A percentile compares a stretch with the other conserved stretches of the same genome.
phyloP scores from a whole-genome alignment of 2,888 invertebrate species.

The Trissolcus brochymenae region DNA sequence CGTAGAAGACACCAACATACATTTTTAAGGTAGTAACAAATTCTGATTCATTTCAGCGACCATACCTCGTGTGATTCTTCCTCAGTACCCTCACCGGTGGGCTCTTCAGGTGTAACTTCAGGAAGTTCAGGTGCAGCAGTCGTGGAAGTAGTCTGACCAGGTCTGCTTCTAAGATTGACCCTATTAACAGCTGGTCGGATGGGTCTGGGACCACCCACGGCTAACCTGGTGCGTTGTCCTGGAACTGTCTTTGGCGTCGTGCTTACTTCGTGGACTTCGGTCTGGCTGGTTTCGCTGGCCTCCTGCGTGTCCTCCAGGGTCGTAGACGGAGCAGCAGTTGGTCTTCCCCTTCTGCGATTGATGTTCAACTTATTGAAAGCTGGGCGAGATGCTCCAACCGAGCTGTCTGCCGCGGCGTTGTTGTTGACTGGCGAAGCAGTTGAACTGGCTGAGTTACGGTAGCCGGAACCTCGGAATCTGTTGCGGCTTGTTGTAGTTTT shows the following conservation, averaged over 20 bases:
- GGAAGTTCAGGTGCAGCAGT: conserved; percentile 72
- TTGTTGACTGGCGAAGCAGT: conserved; percentile 61
- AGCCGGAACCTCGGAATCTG: conserved; percentile 67
- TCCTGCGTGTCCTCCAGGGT: conserved; percentile 62
- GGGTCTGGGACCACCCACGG: conserved; percentile 77
- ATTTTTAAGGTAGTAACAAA: background rate
- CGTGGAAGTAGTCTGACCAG: conserved; percentile 76
- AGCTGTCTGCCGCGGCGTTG: conserved; percentile 54
- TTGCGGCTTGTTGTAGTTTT: conserved; percentile 64
- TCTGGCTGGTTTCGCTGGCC: conserved; percentile 57
- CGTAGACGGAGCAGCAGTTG: conserved; percentile 63
- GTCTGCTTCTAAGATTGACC: conserved; percentile 80
- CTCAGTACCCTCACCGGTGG: conserved; percentile 73
- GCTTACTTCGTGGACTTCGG: conserved; percentile 50
- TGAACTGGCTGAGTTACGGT: conserved; percentile 57
- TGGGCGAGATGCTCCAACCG: conserved; percentile 62
- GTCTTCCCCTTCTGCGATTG: conserved; percentile 68
- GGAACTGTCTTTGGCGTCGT: conserved; percentile 50
- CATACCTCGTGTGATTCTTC: conserved; percentile 73
- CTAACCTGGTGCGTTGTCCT: conserved; percentile 63
- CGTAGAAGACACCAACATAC: background rate
- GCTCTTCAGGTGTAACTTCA: conserved; percentile 69
- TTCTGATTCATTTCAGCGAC: too few species aligned
- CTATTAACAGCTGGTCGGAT: conserved; percentile 83
- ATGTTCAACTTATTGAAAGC: conserved; percentile 69